Evolutionary conservation across 2,797 vertebrate genomes (phyloP).

Genomic region (Rachycentron canadum): DNA sequence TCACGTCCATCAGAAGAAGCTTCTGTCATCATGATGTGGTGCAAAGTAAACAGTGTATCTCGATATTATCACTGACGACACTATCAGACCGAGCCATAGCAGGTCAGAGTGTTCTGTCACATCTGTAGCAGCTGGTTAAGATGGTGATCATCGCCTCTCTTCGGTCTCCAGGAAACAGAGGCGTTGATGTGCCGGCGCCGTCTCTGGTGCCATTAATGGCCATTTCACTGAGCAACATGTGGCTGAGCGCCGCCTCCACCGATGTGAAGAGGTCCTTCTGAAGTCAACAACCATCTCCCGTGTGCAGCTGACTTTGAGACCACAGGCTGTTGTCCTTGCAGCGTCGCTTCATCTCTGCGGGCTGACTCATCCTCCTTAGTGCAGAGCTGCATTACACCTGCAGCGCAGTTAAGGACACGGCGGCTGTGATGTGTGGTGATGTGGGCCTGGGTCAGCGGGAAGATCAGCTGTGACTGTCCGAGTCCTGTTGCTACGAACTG

Average conservation of each 20-base stretch:
- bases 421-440: conserved; percentile 11
- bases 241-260: background rate
- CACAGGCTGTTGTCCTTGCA: background rate
- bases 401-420: conserved; percentile 22
- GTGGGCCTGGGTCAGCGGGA: background rate
- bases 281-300: background rate
- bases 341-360: background rate
- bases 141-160: background rate
- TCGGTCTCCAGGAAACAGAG: conserved; percentile 2
- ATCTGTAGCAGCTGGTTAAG: conserved; percentile 14
- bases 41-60: too few species aligned
- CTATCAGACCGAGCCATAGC: background rate
- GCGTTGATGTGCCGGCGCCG: background rate
- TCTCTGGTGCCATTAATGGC: background rate
- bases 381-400: conserved; percentile 1
- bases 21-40: too few species aligned
- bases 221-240: background rate
- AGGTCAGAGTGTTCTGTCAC: background rate
- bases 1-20: too few species aligned
- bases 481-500: conserved; percentile 12
- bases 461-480: background rate
- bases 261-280: conserved; percentile 17
- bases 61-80: background rate
- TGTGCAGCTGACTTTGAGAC: conserved; percentile 23
- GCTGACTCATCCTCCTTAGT: conserved; percentile 38